Base-by-base conservation (phyloP, 2,888 invertebrate species). In the Tenthredo amoena region DNA sequence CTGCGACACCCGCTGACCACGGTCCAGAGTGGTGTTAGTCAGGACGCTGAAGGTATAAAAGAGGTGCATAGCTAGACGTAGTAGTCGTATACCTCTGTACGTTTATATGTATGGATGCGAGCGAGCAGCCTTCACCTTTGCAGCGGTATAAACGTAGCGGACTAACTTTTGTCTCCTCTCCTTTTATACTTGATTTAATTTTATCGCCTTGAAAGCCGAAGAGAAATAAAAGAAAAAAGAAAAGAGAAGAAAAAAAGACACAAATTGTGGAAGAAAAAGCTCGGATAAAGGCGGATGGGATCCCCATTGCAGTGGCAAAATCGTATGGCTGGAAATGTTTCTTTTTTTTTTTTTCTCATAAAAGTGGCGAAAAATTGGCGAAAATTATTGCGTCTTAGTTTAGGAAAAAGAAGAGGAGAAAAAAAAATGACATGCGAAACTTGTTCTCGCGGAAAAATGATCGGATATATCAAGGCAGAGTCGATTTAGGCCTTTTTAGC, bases 131-230 rank as follows among this genome's bases (percentile, higher is more conserved):
- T 62, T 81, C 58, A 62, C 81, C 58, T 62, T 81, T 40, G 62
- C 77, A 21, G 43, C 37, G 21, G 81, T 40, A 34, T 58, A 81
- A 58, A 47, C 26, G 77, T 47, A 55, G 37, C 81, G 1, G 62
- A 21, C 12, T 62, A 62, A 81, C 62, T 81, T 77, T 77, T 77
- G 40, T 81, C 81, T 81, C 81, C 62, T 40, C 40, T 81, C 58
- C 40, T 81, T 81, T 81, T 26, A 40, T 62, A 77, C 50, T 77
- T 58, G 58, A 81, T 62, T 62, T 81, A 40, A 40, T 81, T 40
- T 58, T 81, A 81, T 81, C 58, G 62, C 62, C 37, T 58, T 26
- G 26, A 43, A 47, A 74, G 21, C 43, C 15, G 40, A 47, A 10
- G 21, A 12, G 18, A 7, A 40, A 37, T 6, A 71, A 31, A 6